A percentile compares a stretch with the other conserved stretches of the same genome.
phyloP scores from a whole-genome alignment of 2,113 vertebrate genomes.

The Corythoichthys haematopterus region DNA sequence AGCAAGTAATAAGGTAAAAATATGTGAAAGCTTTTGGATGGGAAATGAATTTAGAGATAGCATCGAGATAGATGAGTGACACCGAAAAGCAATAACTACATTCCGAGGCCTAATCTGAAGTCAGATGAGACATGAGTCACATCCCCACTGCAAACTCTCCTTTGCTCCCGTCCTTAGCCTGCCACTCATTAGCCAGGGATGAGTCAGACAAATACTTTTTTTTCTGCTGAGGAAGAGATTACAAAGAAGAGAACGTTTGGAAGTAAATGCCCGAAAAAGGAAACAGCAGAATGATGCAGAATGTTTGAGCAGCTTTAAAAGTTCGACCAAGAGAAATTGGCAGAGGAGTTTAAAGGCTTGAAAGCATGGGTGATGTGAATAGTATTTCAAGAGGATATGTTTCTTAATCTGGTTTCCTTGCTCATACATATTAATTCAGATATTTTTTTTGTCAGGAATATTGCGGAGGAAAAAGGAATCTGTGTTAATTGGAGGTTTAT shows the following conservation, averaged over 20 bases:
- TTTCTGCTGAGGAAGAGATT: constrained; percentile 21
- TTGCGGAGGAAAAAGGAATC: not conserved
- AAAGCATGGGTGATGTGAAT: constrained; percentile 20
- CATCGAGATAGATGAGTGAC: constrained; percentile 11
- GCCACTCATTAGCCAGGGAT: constrained; percentile 51
- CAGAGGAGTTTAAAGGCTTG: constrained; percentile 11
- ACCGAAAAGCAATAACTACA: constrained; percentile 39
- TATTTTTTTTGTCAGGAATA: constrained; percentile 19
- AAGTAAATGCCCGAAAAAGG: constrained; percentile 6
- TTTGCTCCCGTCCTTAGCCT: constrained; percentile 29
- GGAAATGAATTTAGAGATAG: not conserved
- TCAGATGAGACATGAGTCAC: constrained; percentile 57
- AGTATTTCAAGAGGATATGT: constrained; percentile 25
- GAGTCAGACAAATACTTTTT: constrained; percentile 51
- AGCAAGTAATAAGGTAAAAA: not conserved
- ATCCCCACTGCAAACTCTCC: constrained; percentile 31
- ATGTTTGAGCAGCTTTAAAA: constrained; percentile 16
- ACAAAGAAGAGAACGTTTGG: constrained; percentile 21
- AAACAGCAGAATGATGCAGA: not conserved
- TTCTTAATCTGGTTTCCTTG: constrained; percentile 34
- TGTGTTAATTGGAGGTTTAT: constrained; percentile 32
- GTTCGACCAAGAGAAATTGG: constrained; percentile 8
- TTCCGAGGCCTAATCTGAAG: constrained; percentile 45
- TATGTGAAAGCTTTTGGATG: not conserved
- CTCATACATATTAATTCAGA: constrained; percentile 19